phyloP scores from a whole-genome alignment of 1,140 invertebrate genomes.

The Diprion similis region DNA sequence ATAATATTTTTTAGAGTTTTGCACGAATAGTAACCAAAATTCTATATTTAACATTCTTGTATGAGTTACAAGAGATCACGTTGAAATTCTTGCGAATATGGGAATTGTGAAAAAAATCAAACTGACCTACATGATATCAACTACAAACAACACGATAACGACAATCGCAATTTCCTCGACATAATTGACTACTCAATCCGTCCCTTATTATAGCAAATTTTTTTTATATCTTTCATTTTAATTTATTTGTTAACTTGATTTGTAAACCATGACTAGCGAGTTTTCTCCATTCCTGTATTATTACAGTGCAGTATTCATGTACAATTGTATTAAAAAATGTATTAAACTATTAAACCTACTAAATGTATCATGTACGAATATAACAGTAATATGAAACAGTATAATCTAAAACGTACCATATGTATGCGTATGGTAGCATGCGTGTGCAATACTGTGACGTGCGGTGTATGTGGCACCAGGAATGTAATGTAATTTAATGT shows the following conservation, averaged over 20 bases:
- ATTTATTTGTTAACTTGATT: no score
- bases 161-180: neutral
- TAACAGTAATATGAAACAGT: constrained; percentile 33
- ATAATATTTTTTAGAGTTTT: no score
- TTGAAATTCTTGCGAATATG: neutral
- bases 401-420: constrained; percentile 37
- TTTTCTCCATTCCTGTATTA: neutral
- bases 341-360: constrained; percentile 9
- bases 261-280: neutral
- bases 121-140: neutral
- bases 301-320: constrained; percentile 11
- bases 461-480: constrained; percentile 49
- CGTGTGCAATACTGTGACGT: constrained; percentile 50
- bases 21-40: no score
- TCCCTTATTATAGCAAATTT: neutral
- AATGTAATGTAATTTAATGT: constrained; percentile 52
- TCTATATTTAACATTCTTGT: no score
- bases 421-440: constrained; percentile 43
- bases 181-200: neutral
- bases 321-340: constrained; percentile 25
- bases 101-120: neutral
- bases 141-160: neutral
- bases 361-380: constrained; percentile 32
- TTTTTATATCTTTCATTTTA: neutral
- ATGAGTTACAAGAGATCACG: no score